phyloP scores from a whole-genome alignment of 2,888 invertebrate species.

The Leucophenga montana region DNA sequence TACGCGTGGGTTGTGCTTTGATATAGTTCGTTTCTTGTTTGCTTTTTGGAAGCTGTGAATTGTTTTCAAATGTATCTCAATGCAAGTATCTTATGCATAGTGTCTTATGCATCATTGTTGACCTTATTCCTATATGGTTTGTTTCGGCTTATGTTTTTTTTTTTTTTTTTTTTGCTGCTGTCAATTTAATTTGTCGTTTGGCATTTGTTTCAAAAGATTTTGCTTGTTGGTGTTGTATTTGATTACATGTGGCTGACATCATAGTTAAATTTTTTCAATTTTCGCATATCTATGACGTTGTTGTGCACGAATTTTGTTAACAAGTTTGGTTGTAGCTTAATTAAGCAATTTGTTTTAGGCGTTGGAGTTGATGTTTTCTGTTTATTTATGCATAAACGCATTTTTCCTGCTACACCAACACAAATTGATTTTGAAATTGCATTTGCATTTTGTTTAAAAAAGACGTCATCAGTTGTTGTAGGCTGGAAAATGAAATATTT shows the following conservation, averaged over 20 bases:
- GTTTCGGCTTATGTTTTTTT: constrained; percentile 28
- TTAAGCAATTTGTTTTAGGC: constrained; percentile 19
- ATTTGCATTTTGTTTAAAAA: no score
- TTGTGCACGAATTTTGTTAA: constrained; percentile 3
- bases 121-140: constrained; percentile 52
- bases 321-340: constrained; percentile 18
- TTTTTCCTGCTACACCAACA: no score
- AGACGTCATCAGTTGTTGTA: no score
- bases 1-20: constrained; percentile 65
- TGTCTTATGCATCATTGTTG: constrained; percentile 15
- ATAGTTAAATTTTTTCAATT: constrained; percentile 24
- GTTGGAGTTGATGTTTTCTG: no score
- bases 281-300: constrained; percentile 8
- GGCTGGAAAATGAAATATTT: no score
- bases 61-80: not conserved
- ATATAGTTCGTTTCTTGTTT: constrained; percentile 42
- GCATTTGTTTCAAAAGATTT: constrained; percentile 11
- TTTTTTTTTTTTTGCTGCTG: constrained; percentile 26
- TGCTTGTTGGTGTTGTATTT: constrained; percentile 28
- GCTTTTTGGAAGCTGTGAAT: constrained; percentile 37
- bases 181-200: constrained; percentile 29
- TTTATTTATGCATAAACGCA: no score
- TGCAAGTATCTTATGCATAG: constrained; percentile 7
- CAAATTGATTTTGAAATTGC: no score
- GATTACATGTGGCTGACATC: constrained; percentile 28